Evolutionary conservation across 2,888 invertebrate genomes (phyloP).

Genomic region (Hedya salicella): DNA sequence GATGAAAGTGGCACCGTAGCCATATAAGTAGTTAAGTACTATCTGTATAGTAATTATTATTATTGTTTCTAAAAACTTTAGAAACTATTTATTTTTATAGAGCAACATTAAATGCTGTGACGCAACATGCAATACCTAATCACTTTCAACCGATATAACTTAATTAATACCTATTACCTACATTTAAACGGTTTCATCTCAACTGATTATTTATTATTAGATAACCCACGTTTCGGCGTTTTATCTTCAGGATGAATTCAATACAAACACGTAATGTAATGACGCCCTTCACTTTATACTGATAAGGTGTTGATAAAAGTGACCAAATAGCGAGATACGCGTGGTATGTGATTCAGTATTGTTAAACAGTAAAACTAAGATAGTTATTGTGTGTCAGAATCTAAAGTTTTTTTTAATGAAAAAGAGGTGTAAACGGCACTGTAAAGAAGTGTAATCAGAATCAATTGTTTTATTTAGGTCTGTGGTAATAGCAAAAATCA

Average conservation of each 20-base stretch:
- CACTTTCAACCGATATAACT: background rate
- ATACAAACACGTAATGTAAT: background rate
- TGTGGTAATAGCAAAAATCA: too few relatives aligned
- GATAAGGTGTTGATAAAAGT: conserved; percentile 31
- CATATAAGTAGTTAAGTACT: too few relatives aligned
- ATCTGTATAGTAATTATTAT: too few relatives aligned
- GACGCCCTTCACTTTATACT: conserved; percentile 16
- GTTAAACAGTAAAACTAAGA: background rate
- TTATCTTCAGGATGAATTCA: conserved; percentile 10
- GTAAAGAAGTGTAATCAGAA: too few relatives aligned
- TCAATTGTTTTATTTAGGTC: too few relatives aligned
- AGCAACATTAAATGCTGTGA: too few relatives aligned
- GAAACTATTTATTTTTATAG: too few relatives aligned
- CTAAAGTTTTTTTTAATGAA: background rate
- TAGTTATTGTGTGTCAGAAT: background rate
- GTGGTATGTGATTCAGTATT: conserved; percentile 8
- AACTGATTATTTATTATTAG: conserved; percentile 19
- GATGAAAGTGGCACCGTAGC: too few relatives aligned
- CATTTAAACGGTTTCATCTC: conserved; percentile 21
- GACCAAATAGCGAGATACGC: too few relatives aligned
- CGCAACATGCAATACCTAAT: too few relatives aligned
- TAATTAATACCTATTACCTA: background rate
- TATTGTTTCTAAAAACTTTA: too few relatives aligned
- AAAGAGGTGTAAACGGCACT: too few relatives aligned
- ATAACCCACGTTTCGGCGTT: conserved; percentile 32